These are phyloP conservation scores for Myotis planiceps DNA, from an alignment of 2,797 vertebrate species.

Conservation along the genomic window DNA sequence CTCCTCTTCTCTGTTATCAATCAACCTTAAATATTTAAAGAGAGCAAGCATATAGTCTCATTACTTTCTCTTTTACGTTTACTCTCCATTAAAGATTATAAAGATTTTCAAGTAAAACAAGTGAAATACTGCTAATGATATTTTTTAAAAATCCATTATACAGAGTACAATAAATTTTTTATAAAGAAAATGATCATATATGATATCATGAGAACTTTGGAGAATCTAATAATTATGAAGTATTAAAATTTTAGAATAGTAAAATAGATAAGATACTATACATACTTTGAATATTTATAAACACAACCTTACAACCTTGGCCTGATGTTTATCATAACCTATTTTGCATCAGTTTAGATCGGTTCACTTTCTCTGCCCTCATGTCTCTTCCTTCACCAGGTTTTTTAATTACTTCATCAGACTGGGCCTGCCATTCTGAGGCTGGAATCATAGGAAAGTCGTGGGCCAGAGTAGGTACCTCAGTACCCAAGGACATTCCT, in stretches of 20 bases:
- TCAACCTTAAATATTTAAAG: not conserved
- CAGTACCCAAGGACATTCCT: not conserved
- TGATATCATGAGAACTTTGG: conserved; percentile 20
- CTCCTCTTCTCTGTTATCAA: not conserved
- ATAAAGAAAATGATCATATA: conserved; percentile 15
- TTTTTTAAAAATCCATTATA: not conserved
- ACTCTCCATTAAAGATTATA: not conserved
- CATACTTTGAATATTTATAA: conserved; percentile 24
- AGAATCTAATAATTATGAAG: conserved; percentile 45
- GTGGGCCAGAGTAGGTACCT: not conserved
- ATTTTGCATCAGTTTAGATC: not conserved
- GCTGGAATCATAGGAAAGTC: not conserved
- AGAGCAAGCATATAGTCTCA: not conserved
- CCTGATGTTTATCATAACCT: not conserved
- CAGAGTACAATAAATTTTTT: not conserved
- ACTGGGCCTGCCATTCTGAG: not conserved
- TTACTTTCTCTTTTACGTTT: conserved; percentile 34
- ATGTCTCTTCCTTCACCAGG: not conserved
- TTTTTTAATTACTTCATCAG: not conserved
- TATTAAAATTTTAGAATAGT: not conserved
- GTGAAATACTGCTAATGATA: not conserved
- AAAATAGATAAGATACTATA: not conserved
- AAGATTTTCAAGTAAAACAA: conserved; percentile 44
- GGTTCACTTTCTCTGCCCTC: conserved; percentile 10
- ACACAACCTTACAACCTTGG: not conserved